Conservation (phyloP, 2,888 invertebrate species). For the Willowsia nigromaculata region DNA sequence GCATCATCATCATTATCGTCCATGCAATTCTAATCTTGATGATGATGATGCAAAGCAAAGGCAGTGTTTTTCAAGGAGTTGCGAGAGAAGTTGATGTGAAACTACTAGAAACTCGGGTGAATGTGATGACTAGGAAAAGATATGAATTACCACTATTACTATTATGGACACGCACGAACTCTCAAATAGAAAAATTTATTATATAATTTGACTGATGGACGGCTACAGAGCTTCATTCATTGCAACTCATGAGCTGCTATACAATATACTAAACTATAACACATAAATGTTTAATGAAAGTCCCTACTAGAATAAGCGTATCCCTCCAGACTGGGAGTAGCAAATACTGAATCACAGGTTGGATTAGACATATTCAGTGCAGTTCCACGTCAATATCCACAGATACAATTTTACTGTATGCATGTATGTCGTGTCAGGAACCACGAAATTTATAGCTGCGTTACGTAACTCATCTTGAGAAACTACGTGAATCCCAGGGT, state of each 20-base stretch:
- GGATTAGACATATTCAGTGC: neutral
- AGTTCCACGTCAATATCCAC: neutral
- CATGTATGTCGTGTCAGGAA: neutral
- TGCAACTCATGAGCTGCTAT: neutral
- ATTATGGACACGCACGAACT: neutral
- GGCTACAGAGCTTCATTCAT: neutral
- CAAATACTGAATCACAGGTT: neutral
- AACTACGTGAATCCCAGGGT: constrained; percentile 10
- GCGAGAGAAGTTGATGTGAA: neutral
- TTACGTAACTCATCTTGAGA: constrained; percentile 24
- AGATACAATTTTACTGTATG: no score
- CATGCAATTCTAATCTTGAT: neutral
- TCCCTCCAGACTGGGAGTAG: neutral
- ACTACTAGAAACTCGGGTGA: neutral
- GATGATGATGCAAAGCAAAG: neutral
- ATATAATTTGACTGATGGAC: constrained; percentile 17
- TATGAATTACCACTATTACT: neutral
- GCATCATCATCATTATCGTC: neutral
- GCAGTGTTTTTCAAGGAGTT: neutral
- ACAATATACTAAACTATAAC: neutral
- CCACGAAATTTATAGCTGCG: constrained; percentile 13
- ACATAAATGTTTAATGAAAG: neutral
- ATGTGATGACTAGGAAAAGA: neutral
- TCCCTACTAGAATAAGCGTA: neutral
- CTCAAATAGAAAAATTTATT: neutral